Evolutionary conservation across 1,140 invertebrate species (phyloP), one percentile per base, ranked within the genome.

Genomic region (Araneus ventricosus): DNA sequence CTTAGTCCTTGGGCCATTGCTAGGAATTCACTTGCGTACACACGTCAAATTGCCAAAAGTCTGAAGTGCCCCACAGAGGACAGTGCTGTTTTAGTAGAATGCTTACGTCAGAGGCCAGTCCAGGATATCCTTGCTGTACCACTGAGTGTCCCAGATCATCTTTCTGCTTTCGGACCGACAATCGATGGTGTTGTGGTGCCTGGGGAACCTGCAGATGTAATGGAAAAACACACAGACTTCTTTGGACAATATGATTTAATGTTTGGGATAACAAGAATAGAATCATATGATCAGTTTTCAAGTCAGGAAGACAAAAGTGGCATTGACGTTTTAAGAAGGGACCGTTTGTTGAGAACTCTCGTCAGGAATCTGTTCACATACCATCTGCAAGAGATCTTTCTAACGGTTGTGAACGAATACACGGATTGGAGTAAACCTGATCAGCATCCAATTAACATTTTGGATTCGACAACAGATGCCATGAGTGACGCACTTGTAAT

Each of bases 331-430:
- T 97, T 98, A 94, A 96, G 98, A 93, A 97, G 99, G 91, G 98
- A 99, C 95, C 97, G 97, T 95, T 98, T 99, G 94, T 97, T 99
- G 94, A 96, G 98, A 94, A 99, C 99, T 17, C 98, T 99, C 95
- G 96, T 97, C 67, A 97, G 98, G 34, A 98, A 98, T 85, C 85
- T 94, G 0, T 95, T 94, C 82, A 94, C 93, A n/a, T 95, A 94
- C 85, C 94, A 95, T 84, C 94, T 94, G 6, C 94, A 98, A 94
- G 99, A 99, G 95, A 99, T 99, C 95, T 99, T 99, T 96, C 98
- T 99, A 95, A 99, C 99, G 57, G 97, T 99, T 34, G 97, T 99
- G 94, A 99, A 99, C 95, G 98, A 99, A 95, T 99, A 99, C 95
- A 99, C 98, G 4, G 98, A 99, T 95, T 99, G 99, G 99, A 98